These are phyloP conservation scores for Varroa destructor DNA, from an alignment of 1,140 invertebrate species.

Conservation along the genomic window DNA sequence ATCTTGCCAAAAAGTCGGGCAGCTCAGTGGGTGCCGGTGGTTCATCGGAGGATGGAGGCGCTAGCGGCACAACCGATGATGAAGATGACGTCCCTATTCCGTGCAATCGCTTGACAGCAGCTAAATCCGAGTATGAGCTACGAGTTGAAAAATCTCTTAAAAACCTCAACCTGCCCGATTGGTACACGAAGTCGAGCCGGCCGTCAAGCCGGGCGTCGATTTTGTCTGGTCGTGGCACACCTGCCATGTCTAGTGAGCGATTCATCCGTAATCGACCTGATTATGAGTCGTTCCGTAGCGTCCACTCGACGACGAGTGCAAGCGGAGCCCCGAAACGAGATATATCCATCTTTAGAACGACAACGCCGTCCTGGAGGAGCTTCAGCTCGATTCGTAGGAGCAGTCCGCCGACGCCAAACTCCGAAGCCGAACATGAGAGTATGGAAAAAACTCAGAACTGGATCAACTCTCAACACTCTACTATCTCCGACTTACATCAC, in stretches of 20 bases:
- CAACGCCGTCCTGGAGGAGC: slow-evolving; percentile 12
- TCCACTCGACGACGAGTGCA: slow-evolving; percentile 2
- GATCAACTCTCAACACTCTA: slow-evolving; percentile 14
- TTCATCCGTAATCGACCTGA: slow-evolving; percentile 15
- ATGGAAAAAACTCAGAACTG: slow-evolving; percentile 28
- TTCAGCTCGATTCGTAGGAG: slow-evolving; percentile 1
- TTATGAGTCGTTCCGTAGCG: slow-evolving; percentile 25
- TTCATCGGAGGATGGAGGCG: slow-evolving; percentile 1
- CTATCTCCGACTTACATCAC: too few relatives aligned
- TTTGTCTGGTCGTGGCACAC: slow-evolving; percentile 11
- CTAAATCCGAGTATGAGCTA: slow-evolving; percentile 63
- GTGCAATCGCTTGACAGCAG: slow-evolving; percentile 28
- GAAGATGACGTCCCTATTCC: slow-evolving; percentile 18
- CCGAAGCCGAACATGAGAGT: slow-evolving; percentile 14
- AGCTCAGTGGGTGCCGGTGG: background rate
- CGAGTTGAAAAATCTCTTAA: slow-evolving; percentile 78
- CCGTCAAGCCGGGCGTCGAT: slow-evolving; percentile 18
- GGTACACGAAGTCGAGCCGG: slow-evolving; percentile 64
- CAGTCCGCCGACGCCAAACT: slow-evolving; percentile 17
- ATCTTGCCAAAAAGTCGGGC: slow-evolving; percentile 1
- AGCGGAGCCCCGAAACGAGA: slow-evolving; percentile 2
- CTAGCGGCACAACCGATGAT: background rate
- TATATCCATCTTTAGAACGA: background rate
- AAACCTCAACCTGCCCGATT: slow-evolving; percentile 81
- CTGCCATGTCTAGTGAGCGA: slow-evolving; percentile 21